Conservation (phyloP, 2,797 vertebrate species). For the Poecile montanus region DNA sequence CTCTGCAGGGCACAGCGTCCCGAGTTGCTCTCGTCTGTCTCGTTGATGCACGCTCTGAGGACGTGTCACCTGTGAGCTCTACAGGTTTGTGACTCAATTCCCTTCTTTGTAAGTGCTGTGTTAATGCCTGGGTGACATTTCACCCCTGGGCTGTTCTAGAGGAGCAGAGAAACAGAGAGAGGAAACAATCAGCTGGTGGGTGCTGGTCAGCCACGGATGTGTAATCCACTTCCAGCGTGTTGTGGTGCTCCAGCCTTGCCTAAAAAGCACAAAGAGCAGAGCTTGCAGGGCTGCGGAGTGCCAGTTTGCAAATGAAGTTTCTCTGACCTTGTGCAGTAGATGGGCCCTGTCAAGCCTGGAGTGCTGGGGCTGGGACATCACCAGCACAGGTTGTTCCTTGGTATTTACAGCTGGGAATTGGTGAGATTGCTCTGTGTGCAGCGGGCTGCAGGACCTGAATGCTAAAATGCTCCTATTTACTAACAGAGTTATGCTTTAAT, state of each 20-base stretch:
- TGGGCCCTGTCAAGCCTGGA: slow-evolving; percentile 35
- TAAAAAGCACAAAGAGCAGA: slow-evolving; percentile 23
- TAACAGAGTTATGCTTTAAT: slow-evolving; percentile 63
- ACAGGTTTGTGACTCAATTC: neutral
- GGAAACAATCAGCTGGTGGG: slow-evolving; percentile 48
- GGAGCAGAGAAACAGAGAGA: slow-evolving; percentile 59
- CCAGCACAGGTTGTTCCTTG: slow-evolving; percentile 16
- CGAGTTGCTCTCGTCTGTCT: neutral
- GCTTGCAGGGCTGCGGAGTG: slow-evolving; percentile 46
- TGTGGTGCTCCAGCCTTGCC: neutral
- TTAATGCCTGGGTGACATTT: neutral
- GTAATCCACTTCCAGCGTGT: neutral
- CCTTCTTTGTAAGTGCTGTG: neutral
- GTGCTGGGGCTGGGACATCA: slow-evolving; percentile 73
- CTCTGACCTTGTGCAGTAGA: slow-evolving; percentile 75
- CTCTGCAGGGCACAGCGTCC: neutral
- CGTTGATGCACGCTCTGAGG: neutral
- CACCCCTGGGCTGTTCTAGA: neutral
- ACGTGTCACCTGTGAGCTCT: neutral
- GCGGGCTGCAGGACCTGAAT: slow-evolving; percentile 35
- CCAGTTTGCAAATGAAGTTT: slow-evolving; percentile 64
- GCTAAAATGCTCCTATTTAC: slow-evolving; percentile 55
- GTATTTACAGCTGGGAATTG: slow-evolving; percentile 63
- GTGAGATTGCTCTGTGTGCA: slow-evolving; percentile 13
- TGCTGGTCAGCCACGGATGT: slow-evolving; percentile 22